phyloP scores from a whole-genome alignment of 1,140 invertebrate genomes.

The Drosophila takahashii region DNA sequence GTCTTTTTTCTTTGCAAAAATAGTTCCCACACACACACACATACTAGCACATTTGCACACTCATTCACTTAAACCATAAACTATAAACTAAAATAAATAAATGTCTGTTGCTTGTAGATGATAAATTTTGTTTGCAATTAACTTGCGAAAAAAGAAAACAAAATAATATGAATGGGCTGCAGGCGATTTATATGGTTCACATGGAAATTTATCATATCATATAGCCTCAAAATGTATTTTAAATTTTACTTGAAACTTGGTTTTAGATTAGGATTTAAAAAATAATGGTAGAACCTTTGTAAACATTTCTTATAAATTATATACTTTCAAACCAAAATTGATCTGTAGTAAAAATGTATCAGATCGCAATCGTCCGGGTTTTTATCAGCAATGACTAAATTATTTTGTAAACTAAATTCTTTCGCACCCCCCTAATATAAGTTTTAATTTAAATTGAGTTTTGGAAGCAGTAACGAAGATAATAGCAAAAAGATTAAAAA shows the following conservation, averaged over 20 bases:
- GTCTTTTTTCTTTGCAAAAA: constrained; percentile 18
- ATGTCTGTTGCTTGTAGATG: not conserved
- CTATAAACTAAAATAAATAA: constrained; percentile 13
- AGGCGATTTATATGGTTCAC: too few species aligned
- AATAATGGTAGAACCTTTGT: too few species aligned
- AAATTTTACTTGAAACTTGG: too few species aligned
- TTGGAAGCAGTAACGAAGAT: not conserved
- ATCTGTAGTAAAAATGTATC: too few species aligned
- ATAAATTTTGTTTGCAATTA: not conserved
- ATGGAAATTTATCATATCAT: too few species aligned
- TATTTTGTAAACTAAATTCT: not conserved
- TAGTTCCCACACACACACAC: constrained; percentile 1
- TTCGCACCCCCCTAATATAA: not conserved
- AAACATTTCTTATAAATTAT: too few species aligned
- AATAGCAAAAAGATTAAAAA: not conserved
- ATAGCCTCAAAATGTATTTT: too few species aligned
- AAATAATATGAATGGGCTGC: not conserved
- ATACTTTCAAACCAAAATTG: too few species aligned
- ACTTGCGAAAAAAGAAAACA: not conserved
- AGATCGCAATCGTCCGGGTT: too few species aligned
- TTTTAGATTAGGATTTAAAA: too few species aligned
- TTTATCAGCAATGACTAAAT: not conserved
- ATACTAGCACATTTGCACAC: not conserved
- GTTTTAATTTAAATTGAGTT: not conserved
- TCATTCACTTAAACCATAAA: not conserved